Base-by-base conservation (phyloP, 2,888 invertebrate species). In the Xylocampa areola region DNA sequence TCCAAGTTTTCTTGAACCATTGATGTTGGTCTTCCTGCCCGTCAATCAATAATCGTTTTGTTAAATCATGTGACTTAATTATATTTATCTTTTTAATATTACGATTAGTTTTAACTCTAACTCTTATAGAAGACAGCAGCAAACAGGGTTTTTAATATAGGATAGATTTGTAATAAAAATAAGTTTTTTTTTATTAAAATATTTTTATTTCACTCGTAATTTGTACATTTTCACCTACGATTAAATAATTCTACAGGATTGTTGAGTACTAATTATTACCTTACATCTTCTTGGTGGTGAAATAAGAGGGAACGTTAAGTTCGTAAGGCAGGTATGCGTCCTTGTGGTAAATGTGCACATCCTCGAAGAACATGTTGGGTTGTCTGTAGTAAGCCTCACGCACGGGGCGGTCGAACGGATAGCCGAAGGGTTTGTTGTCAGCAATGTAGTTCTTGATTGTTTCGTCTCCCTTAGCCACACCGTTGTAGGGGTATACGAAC, bases 321-420 rank as follows among this genome's bases (percentile, higher is more conserved):
- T 80, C 73, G 75, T 87, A 88, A 48, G 85, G 61, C 29, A 73
- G 75, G 57, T 81, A 80, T 25, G 73, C 58, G 30, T 89, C 91
- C 57, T 92, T 86, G 80, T 95, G 94, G 84, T 91, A 94, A 73
- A 96, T 91, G 40, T 77, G 59, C 3, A 95, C 94, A 76, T 96
- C 95, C 85, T 95, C 91, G 82, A 95, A 94, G 92, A 83, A 94
- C 91, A 95, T 94, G 87, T 96, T 96, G 21, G 95, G 94, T 53
- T 94, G 92, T 37, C 88, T 80, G 87, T 94, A 91, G 88, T 87
- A 89, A 72, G 81, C 84, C 51, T 87, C 88, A 23, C 79, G 68
- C 55, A 93, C 84, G 11, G 94, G 95, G 55, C 95, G 92, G 83
- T 95, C 95, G 60, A 95, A 90, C 23, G 95, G 95, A 87, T 90